phyloP scores from a whole-genome alignment of 2,113 vertebrate species.

The Trematocara marginatum region DNA sequence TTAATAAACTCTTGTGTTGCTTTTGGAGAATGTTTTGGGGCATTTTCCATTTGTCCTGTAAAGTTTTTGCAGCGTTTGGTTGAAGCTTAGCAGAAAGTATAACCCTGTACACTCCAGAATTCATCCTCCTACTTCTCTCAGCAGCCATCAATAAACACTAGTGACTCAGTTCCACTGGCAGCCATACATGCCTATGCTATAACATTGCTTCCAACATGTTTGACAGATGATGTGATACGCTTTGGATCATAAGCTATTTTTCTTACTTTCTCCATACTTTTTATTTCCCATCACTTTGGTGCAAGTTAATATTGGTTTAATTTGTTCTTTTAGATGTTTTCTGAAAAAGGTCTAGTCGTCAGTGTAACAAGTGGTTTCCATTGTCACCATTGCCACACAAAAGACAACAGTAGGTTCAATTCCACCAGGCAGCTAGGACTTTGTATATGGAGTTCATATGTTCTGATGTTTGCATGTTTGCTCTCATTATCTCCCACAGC shows the following conservation, averaged over 20 bases:
- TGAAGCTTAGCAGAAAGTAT: not conserved
- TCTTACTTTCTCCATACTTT: not conserved
- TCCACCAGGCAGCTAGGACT: not conserved
- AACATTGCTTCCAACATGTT: not conserved
- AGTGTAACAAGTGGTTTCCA: not conserved
- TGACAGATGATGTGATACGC: not conserved
- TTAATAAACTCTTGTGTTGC: not conserved
- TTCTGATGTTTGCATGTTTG: not conserved
- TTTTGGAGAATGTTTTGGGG: not conserved
- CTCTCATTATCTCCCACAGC: not conserved
- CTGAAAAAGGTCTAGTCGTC: not conserved
- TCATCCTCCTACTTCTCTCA: not conserved
- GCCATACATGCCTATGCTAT: not conserved
- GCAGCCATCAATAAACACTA: not conserved
- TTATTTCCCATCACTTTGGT: not conserved
- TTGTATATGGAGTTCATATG: not conserved
- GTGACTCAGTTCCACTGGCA: not conserved
- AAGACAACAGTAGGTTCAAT: not conserved
- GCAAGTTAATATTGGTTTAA: not conserved
- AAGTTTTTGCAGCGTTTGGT: not conserved
- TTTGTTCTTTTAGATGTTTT: not conserved
- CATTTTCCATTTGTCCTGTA: not conserved
- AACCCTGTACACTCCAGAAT: not conserved
- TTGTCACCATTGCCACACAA: not conserved
- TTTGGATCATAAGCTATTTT: not conserved